These are phyloP conservation scores for Platysteira castanea DNA, from an alignment of 2,113 vertebrate species.

Conservation along the genomic window DNA sequence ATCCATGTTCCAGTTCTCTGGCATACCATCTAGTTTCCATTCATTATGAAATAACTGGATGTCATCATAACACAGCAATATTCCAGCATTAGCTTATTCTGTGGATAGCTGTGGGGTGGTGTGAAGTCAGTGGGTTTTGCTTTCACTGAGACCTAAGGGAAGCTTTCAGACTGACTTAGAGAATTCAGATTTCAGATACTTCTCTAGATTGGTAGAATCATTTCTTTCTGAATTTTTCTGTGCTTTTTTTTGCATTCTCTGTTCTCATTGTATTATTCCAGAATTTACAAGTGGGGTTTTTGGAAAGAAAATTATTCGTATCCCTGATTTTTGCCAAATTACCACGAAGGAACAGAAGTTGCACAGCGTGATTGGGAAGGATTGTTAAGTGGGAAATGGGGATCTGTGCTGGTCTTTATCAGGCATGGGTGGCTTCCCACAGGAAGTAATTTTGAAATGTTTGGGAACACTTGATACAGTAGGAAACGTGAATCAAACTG, in stretches of 20 bases:
- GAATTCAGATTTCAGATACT: background rate
- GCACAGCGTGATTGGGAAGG: accelerated
- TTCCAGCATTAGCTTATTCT: background rate
- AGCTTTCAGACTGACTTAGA: background rate
- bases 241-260: background rate
- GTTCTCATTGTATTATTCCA: background rate
- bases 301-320: background rate
- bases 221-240: background rate
- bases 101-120: background rate
- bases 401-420: background rate
- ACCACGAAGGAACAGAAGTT: background rate
- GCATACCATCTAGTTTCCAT: background rate
- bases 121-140: background rate
- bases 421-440: background rate
- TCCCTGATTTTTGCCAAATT: background rate
- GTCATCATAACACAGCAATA: background rate
- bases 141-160: background rate
- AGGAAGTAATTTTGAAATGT: background rate
- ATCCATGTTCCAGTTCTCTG: background rate
- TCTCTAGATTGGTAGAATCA: accelerated
- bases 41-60: background rate
- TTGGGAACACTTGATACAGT: background rate
- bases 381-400: accelerated
- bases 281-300: background rate
- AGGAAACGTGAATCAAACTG: accelerated